These are phyloP conservation scores for Dallia pectoralis DNA, from an alignment of 2,797 vertebrate genomes.

Conservation along the genomic window DNA sequence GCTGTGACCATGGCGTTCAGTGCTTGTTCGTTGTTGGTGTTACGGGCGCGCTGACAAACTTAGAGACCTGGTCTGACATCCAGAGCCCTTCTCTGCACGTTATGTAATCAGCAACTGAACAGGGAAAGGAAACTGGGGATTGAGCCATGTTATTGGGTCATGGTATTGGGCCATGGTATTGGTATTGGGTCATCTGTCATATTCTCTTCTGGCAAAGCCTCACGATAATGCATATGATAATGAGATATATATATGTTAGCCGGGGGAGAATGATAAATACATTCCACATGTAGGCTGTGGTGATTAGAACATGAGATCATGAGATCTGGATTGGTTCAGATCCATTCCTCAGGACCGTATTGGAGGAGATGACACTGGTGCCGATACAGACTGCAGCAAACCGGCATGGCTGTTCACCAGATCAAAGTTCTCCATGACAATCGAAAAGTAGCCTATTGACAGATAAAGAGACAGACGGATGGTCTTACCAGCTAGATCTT, in stretches of 20 bases:
- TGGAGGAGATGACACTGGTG: not conserved
- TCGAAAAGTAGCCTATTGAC: no score
- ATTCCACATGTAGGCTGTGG: not conserved
- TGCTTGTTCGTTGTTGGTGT: not conserved
- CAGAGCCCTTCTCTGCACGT: not conserved
- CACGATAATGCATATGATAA: no score
- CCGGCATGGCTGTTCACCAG: no score
- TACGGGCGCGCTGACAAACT: not conserved
- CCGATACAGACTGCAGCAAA: no score
- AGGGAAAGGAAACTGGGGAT: not conserved
- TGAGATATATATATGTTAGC: not conserved
- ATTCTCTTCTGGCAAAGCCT: constrained; percentile 12
- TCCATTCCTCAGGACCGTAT: constrained; percentile 15
- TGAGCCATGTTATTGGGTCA: not conserved
- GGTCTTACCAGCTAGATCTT: constrained; percentile 87
- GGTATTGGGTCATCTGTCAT: constrained; percentile 5
- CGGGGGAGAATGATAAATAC: constrained; percentile 19
- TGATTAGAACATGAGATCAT: not conserved
- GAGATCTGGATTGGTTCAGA: not conserved
- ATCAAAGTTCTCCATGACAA: no score
- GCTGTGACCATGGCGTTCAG: not conserved
- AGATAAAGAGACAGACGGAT: not conserved
- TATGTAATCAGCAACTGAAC: not conserved
- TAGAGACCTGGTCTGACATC: not conserved
- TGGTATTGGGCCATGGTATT: constrained; percentile 2